phyloP scores from a whole-genome alignment of 2,888 invertebrate species.

The Clunio marinus region DNA sequence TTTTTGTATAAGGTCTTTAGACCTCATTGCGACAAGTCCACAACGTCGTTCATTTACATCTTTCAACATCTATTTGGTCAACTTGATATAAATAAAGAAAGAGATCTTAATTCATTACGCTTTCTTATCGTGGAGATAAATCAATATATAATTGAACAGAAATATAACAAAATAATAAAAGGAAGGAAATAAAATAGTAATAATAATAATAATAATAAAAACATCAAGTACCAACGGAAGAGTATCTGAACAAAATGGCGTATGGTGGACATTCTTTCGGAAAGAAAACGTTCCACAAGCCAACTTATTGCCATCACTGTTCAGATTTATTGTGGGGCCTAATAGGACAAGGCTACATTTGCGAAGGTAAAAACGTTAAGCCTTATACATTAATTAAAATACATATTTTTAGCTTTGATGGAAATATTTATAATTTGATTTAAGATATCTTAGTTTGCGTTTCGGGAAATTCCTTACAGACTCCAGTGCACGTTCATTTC shows the following conservation, averaged over 20 bases:
- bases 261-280: constrained; percentile 93
- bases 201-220: too few species aligned
- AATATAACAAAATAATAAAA: neutral
- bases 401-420: too few species aligned
- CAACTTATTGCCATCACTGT: constrained; percentile 99
- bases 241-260: constrained; percentile 50
- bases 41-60: constrained; percentile 7
- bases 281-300: constrained; percentile 99
- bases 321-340: constrained; percentile 99
- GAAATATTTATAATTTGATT: too few species aligned
- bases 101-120: too few species aligned
- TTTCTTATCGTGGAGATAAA: too few species aligned
- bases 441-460: too few species aligned
- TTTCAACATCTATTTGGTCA: too few species aligned
- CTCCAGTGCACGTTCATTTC: constrained; percentile 38
- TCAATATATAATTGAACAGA: too few species aligned
- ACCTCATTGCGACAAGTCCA: neutral
- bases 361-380: constrained; percentile 75
- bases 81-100: too few species aligned
- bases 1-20: too few species aligned
- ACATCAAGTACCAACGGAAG: constrained; percentile 12
- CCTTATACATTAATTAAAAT: too few species aligned
- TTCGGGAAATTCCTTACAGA: constrained; percentile 26
- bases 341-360: constrained; percentile 98
- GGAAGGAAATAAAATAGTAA: neutral